Conservation (phyloP, 2,888 invertebrate genomes). For the Amphipyra tragopoginis region DNA sequence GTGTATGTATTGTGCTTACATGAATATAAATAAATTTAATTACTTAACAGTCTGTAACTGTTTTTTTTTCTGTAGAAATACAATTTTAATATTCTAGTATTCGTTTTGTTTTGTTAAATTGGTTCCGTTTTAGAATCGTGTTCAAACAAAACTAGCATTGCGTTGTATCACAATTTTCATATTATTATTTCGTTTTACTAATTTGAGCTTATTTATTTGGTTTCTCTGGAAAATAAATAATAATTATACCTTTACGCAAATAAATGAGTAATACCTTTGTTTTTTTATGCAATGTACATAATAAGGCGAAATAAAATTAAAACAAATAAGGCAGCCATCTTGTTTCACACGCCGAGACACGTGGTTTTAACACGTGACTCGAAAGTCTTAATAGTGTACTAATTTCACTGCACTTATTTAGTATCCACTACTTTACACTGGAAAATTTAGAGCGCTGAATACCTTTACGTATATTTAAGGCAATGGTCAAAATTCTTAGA, state of each 20-base stretch:
- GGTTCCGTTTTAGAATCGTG: background rate
- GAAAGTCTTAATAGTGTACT: too few relatives aligned
- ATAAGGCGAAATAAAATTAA: too few relatives aligned
- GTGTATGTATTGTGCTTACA: conserved; percentile 3
- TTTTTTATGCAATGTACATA: conserved; percentile 1
- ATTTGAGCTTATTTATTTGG: too few relatives aligned
- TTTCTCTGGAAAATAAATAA: background rate
- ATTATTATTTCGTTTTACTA: background rate
- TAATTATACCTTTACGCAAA: background rate
- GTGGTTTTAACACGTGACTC: conserved; percentile 3
- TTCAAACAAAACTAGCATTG: background rate
- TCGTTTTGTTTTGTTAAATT: conserved; percentile 4
- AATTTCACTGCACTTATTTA: too few relatives aligned
- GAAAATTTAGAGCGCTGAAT: too few relatives aligned
- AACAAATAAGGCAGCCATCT: conserved; percentile 26
- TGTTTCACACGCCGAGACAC: conserved; percentile 21
- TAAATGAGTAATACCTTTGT: background rate
- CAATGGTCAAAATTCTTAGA: too few relatives aligned
- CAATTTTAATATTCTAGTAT: background rate
- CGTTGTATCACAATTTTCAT: background rate
- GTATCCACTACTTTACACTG: too few relatives aligned
- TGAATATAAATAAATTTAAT: conserved; percentile 8
- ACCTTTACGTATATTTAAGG: too few relatives aligned
- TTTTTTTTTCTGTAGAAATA: background rate
- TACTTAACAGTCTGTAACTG: conserved; percentile 8